Evolutionary conservation across 2,888 invertebrate species (phyloP), one percentile per base, ranked within the genome.

Genomic region (Thecophora atra): DNA sequence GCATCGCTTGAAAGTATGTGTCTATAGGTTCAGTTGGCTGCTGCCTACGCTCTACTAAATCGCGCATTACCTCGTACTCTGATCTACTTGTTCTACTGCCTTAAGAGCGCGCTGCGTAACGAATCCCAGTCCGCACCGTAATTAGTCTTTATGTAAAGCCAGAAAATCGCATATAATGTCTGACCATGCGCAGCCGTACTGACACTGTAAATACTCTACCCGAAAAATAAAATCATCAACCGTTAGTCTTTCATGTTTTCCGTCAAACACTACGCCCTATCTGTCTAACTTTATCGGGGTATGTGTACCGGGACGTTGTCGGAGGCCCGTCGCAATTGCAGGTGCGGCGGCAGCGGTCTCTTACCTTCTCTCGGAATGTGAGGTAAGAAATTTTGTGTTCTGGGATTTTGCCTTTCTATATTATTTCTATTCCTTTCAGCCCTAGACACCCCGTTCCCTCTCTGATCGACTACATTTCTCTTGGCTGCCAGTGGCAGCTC

Each of bases 151-250:
- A 65, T 47, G n/a, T 24, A 51, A n/a, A 70, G 44, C 73, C 70
- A 73, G 66, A 21, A 73, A 70, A n/a, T 73, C 62, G 1, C 60
- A 24, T 1, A 70, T 19, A 3, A 73, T 37, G 1, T 73, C 65
- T 0, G 60, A 2, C 73, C 70, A 70, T 0, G 63, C 6, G 5
- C 60, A 64, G 3, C 13, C 2, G 28, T 73, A 67, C 2, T 56
- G 47, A 0, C 13, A 4, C 8, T 71, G 70, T 15, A 73, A 19
- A 56, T 60, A 37, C 15, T 70, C 73, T 0, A 73, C 7, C 8
- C 73, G 70, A n/a, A 70, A 70, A 0, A 73, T 21, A 15, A 73
- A 73, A 28, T 73, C 73, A 0, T 73, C 73, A 0, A 70, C 70
- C 0, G 63, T 3, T 11, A 70, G 1, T 0, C 6, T 21, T 7